Percentiles rank a stretch among this genome's conserved stretches.
These are phyloP conservation scores for Neomorphus geoffroyi DNA, from an alignment of 2,797 vertebrate genomes.

Conservation along the genomic window DNA sequence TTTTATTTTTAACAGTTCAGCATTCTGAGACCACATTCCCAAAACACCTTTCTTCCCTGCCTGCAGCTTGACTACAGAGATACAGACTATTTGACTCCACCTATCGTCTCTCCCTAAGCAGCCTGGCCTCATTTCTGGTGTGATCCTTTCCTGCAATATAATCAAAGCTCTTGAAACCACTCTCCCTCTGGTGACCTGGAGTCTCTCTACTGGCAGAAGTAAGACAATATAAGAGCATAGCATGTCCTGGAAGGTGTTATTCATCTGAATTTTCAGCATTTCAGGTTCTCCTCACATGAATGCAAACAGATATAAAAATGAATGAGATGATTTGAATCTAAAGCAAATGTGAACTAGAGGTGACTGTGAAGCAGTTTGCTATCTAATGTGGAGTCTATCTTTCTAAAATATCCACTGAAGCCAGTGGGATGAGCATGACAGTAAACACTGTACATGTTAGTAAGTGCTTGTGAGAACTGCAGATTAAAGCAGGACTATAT, in stretches of 20 bases:
- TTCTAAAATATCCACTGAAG: background rate
- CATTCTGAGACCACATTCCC: background rate
- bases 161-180: conserved; percentile 22
- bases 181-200: background rate
- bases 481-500: background rate
- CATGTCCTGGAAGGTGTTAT: background rate
- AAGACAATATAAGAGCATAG: background rate
- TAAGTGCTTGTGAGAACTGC: background rate
- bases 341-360: background rate
- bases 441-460: background rate
- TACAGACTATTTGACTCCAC: background rate
- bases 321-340: background rate
- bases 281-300: background rate
- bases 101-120: background rate
- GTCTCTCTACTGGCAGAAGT: background rate
- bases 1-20: background rate
- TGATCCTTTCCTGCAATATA: background rate
- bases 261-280: background rate
- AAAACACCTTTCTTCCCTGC: background rate
- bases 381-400: background rate
- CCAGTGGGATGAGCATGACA: background rate
- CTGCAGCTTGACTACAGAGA: background rate
- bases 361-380: background rate
- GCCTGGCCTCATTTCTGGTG: conserved; percentile 36
- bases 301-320: background rate